phyloP scores from a whole-genome alignment of 2,113 vertebrate genomes.

The Perca schrenkii region DNA sequence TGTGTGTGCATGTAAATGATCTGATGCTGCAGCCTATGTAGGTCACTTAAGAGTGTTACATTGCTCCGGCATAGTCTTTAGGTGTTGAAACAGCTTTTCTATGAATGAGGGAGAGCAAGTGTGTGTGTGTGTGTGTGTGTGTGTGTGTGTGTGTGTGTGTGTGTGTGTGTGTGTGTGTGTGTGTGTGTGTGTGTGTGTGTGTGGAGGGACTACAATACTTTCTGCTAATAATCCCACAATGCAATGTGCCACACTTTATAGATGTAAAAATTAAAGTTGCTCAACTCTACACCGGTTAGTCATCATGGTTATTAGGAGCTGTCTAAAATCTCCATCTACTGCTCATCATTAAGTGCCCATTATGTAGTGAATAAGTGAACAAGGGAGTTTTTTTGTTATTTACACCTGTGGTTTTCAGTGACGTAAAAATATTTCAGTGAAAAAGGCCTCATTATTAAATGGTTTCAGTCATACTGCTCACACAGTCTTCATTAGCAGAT shows the following conservation, averaged over 20 bases:
- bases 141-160: neutral
- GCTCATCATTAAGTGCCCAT: neutral
- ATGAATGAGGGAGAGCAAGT: neutral
- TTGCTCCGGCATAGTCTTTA: constrained; percentile 24
- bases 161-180: neutral
- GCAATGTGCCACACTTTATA: neutral
- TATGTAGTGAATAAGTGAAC: neutral
- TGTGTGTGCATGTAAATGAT: constrained; percentile 31
- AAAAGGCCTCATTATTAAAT: too few relatives aligned
- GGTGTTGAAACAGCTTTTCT: constrained; percentile 20
- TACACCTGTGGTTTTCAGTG: neutral
- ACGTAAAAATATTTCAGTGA: too few relatives aligned
- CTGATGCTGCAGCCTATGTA: constrained; percentile 42
- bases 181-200: neutral
- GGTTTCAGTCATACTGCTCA: too few relatives aligned
- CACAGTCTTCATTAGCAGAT: too few relatives aligned
- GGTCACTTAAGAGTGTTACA: constrained; percentile 39
- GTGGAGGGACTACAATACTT: neutral
- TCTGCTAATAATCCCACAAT: neutral
- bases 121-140: neutral
- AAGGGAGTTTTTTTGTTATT: neutral
- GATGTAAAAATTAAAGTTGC: too few relatives aligned
- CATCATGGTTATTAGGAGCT: too few relatives aligned
- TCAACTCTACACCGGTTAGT: neutral
- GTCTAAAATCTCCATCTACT: too few relatives aligned